Evolutionary conservation across 2,797 vertebrate genomes (phyloP).

Genomic region (Channallabes apus): DNA sequence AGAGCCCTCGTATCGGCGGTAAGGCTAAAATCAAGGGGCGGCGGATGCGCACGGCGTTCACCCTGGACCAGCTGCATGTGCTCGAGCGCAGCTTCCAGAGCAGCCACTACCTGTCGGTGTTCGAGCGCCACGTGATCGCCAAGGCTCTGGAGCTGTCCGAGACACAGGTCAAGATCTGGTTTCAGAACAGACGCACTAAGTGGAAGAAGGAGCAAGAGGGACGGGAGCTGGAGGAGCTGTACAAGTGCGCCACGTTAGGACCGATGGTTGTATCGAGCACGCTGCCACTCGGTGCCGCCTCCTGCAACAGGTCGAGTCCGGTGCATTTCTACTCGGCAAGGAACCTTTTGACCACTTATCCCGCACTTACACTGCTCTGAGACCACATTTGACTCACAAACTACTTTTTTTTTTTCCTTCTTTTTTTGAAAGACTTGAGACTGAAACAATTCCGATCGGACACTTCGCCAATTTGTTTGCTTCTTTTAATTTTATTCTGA

Average conservation of each 20-base stretch:
- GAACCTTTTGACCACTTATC: constrained; percentile 43
- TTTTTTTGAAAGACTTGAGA: neutral
- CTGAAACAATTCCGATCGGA: neutral
- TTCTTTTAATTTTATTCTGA: neutral
- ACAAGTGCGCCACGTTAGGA: constrained; percentile 18
- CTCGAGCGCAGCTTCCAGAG: constrained; percentile 74
- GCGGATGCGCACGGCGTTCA: constrained; percentile 75
- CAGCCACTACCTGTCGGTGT: constrained; percentile 76
- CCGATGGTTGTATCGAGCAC: constrained; percentile 16
- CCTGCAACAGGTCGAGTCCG: constrained; percentile 45
- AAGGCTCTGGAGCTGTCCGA: constrained; percentile 69
- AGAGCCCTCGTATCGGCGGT: neutral
- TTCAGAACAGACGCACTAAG: constrained; percentile 80
- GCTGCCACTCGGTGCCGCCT: constrained; percentile 35
- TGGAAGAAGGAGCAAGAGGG: constrained; percentile 76
- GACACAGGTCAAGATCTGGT: constrained; percentile 83
- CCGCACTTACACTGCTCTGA: constrained; percentile 41
- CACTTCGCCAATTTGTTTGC: neutral
- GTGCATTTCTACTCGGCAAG: constrained; percentile 56
- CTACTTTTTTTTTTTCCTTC: neutral
- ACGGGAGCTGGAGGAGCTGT: constrained; percentile 51
- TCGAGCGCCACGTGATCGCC: constrained; percentile 73
- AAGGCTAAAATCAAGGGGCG: constrained; percentile 55
- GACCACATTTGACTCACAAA: neutral
- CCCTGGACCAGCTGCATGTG: constrained; percentile 70